These are phyloP conservation scores for Tachina lurida DNA, from an alignment of 2,888 invertebrate species.

Conservation along the genomic window DNA sequence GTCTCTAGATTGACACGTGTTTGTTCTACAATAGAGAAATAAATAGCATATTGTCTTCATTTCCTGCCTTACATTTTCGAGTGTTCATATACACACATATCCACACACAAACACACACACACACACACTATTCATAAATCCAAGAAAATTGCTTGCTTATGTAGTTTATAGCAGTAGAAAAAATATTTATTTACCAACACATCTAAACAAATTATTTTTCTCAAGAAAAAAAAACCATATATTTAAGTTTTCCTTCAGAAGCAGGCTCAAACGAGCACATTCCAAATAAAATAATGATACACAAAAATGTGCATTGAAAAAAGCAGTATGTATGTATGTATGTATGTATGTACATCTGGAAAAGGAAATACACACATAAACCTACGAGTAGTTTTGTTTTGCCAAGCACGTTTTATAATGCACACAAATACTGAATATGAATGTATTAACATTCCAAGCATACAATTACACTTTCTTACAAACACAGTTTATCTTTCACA, in stretches of 20 bases:
- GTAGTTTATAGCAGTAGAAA: neutral
- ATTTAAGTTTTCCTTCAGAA: neutral
- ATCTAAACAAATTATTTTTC: slow-evolving; percentile 8
- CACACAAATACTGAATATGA: slow-evolving; percentile 47
- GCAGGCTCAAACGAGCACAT: slow-evolving; percentile 20
- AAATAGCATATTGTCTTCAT: slow-evolving; percentile 11
- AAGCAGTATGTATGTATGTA: neutral
- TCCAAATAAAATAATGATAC: slow-evolving; percentile 38
- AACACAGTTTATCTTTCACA: slow-evolving; percentile 47
- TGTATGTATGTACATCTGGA: neutral
- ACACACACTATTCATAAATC: neutral
- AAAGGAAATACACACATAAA: neutral
- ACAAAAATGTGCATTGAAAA: slow-evolving; percentile 35
- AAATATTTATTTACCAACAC: neutral
- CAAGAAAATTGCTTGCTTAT: neutral
- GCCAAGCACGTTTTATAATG: slow-evolving; percentile 65
- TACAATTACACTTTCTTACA: neutral
- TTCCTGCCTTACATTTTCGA: neutral
- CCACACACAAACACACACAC: neutral
- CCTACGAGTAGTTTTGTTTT: slow-evolving; percentile 40
- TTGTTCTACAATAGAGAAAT: slow-evolving; percentile 36
- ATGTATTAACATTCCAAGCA: slow-evolving; percentile 18
- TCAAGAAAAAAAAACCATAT: neutral
- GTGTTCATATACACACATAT: neutral
- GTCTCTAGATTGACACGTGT: slow-evolving; percentile 60